Percentiles rank a stretch among this genome's conserved stretches.
These are phyloP conservation scores for Diachasmimorpha longicaudata DNA, from an alignment of 1,140 invertebrate species.

Conservation along the genomic window DNA sequence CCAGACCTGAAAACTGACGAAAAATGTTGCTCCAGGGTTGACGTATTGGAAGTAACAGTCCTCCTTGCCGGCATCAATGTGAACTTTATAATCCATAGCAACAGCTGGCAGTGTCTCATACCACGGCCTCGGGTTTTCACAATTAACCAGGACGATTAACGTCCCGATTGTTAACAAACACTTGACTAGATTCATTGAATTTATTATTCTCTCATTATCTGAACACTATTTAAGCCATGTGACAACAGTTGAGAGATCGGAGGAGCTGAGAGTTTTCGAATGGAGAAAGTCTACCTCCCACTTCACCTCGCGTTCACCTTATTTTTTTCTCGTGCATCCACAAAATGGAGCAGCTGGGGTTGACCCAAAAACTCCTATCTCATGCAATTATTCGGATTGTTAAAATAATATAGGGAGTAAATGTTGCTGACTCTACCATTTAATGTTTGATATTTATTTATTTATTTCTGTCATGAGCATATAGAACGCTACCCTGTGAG, in stretches of 20 bases:
- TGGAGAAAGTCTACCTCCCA: background rate
- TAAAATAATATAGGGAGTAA: too few species aligned
- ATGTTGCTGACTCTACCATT: too few species aligned
- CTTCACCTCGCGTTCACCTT: background rate
- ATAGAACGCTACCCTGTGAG: too few species aligned
- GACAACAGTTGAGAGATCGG: background rate
- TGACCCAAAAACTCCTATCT: too few species aligned
- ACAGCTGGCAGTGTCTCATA: conserved; percentile 85
- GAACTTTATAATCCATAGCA: conserved; percentile 94
- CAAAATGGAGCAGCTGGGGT: too few species aligned
- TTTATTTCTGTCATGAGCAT: too few species aligned
- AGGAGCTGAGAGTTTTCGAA: background rate
- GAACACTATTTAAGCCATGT: background rate
- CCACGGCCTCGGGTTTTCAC: conserved; percentile 66
- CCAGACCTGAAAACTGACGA: conserved; percentile 89
- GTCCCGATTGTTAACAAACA: conserved; percentile 35
- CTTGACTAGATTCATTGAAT: conserved; percentile 39
- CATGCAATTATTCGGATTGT: too few species aligned
- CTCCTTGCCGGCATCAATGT: conserved; percentile 92
- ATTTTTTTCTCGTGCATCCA: background rate
- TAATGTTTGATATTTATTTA: too few species aligned
- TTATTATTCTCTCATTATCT: background rate
- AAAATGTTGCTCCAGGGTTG: conserved; percentile 89
- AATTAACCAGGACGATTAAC: conserved; percentile 27
- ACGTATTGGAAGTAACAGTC: conserved; percentile 95